Conservation (phyloP, 2,797 vertebrate species). For the Poeciliopsis paucimaculata region DNA sequence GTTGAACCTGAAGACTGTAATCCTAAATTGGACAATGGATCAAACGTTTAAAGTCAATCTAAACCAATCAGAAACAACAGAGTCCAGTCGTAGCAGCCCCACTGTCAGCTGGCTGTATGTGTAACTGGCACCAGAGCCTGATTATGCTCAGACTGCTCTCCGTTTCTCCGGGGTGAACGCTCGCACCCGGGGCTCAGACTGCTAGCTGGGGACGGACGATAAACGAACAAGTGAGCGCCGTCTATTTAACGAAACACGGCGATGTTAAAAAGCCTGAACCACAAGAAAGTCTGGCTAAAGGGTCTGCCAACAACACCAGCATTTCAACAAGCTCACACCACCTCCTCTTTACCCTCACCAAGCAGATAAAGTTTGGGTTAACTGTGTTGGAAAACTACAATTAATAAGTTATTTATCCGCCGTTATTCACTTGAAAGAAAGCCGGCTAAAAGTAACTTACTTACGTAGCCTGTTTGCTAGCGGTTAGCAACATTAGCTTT, state of each 20-base stretch:
- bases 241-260: background rate
- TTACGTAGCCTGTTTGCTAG: conserved; percentile 46
- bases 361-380: conserved; percentile 21
- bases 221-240: no score
- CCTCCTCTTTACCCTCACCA: background rate
- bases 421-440: conserved; percentile 16
- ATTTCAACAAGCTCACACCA: conserved; percentile 4
- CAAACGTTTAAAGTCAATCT: background rate
- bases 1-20: background rate
- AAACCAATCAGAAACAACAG: background rate
- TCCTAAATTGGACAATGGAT: background rate
- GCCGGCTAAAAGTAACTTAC: conserved; percentile 13
- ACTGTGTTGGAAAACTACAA: background rate
- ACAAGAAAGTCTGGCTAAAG: background rate
- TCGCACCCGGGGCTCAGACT: conserved; percentile 4
- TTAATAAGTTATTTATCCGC: background rate
- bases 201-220: conserved; percentile 19
- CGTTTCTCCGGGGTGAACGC: background rate
- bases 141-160: background rate
- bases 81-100: background rate
- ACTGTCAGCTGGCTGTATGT: background rate
- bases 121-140: conserved; percentile 39
- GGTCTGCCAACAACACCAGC: conserved; percentile 5
- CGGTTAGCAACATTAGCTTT: conserved; percentile 64
- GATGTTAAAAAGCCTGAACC: background rate